Conservation (phyloP, 1,140 invertebrate genomes). For the Spodoptera litura region DNA sequence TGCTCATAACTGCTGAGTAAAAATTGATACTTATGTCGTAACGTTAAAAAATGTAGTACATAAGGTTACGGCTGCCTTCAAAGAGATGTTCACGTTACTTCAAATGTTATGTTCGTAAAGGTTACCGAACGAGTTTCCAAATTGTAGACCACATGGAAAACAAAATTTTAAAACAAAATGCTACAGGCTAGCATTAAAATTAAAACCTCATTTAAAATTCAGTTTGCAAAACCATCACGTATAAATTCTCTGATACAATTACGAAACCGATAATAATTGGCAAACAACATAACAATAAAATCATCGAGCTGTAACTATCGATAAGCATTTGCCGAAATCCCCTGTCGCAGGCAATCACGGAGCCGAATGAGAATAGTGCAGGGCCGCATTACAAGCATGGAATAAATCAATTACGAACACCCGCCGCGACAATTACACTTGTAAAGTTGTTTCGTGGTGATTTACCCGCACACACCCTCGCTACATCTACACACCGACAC, state of each 20-base stretch:
- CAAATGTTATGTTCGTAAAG: neutral
- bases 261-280: slow-evolving; percentile 38
- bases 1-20: slow-evolving; percentile 45
- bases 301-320: slow-evolving; percentile 55
- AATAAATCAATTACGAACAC: slow-evolving; percentile 74
- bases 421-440: slow-evolving; percentile 71
- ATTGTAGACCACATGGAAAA: neutral
- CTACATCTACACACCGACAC: slow-evolving; percentile 10
- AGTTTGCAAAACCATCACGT: too few relatives aligned
- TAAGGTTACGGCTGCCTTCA: slow-evolving; percentile 18
- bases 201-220: too few relatives aligned
- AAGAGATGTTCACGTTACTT: slow-evolving; percentile 5
- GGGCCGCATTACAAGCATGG: slow-evolving; percentile 48
- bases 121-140: too few relatives aligned
- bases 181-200: neutral
- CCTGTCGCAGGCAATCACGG: slow-evolving; percentile 55
- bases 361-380: slow-evolving; percentile 49
- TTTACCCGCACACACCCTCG: slow-evolving; percentile 51
- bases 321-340: slow-evolving; percentile 48
- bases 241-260: neutral
- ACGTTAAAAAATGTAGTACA: slow-evolving; percentile 41
- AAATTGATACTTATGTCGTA: slow-evolving; percentile 48
- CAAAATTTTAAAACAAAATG: neutral
- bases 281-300: slow-evolving; percentile 49
- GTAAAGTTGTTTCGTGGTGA: slow-evolving; percentile 67